Base-by-base conservation (phyloP, 2,888 invertebrate species). In the Pheosia gnoma region DNA sequence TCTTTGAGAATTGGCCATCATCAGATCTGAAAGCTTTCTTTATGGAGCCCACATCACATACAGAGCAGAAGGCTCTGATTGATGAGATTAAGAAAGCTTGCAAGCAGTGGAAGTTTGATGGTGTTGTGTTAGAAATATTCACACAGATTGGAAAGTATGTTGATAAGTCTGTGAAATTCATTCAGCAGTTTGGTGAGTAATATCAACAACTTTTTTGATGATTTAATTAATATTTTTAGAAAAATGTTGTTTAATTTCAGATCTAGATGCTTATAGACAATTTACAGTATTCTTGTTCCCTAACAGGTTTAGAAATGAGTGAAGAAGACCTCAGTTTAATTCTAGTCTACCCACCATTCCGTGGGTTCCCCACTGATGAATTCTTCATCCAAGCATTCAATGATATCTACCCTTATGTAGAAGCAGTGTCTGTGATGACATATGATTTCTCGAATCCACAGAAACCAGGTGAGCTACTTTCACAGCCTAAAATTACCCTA, bases 351-450 rank as follows among this genome's bases (percentile, higher is more conserved):
- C 98, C 98, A 54, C 98, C 98, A 4, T 95, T 95, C 74, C 89
- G 95, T 75, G 95, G 95, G 62, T 95, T 94, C 68, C 93, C 94
- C 55, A 89, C 91, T 6, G 96, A 96, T 78, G 94, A 96, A 74
- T 97, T 98, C 87, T 94, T 94, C 43, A 91, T 95, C 61, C 94
- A 96, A 70, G 96, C 98, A 72, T 97, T 98, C 85, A 95, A 97
- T 78, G 94, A 95, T 57, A 94, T 99, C 58, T 96, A 96, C 67
- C 95, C 96, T 5, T 94, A 96, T 84, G 95, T 99, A 0, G 96
- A 96, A 78, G 97, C 96, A 38, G 98, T 99, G 82, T 98, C 98
- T 45, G 94, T 99, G n/a, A 99, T 99, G 98, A 98, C 98, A 0
- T 99, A 99, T 82, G 99, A 99, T 86, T 99, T 95, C 87, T 98